Percentiles rank a stretch among this genome's conserved stretches.
Evolutionary conservation across 1,140 invertebrate species (phyloP).

Genomic region (Probaryconus sp.): DNA sequence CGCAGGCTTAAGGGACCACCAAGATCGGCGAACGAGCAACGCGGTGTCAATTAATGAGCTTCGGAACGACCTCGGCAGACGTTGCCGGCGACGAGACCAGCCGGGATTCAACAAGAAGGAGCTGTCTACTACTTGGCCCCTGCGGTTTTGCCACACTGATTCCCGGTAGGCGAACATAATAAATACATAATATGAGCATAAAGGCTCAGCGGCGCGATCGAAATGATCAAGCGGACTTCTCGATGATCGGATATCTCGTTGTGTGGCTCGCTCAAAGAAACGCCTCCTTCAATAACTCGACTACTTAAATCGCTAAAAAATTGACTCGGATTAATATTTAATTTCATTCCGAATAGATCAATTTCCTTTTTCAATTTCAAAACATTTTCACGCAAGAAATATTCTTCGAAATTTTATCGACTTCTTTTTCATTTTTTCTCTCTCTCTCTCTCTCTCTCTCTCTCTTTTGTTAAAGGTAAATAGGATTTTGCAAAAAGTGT

Average conservation of each 20-base stretch:
- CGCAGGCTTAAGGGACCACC: constrained; percentile 69
- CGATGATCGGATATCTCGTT: constrained; percentile 18
- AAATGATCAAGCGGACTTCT: constrained; percentile 65
- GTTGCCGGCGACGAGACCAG: constrained; percentile 47
- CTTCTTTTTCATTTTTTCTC: no score
- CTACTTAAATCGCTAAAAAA: constrained; percentile 20
- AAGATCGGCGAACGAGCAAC: constrained; percentile 70
- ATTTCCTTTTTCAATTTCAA: no score
- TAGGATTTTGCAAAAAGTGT: no score
- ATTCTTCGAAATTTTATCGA: no score
- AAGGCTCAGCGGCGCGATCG: constrained; percentile 75
- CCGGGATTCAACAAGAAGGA: constrained; percentile 62
- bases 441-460: no score
- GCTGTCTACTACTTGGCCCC: constrained; percentile 50
- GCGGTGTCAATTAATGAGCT: constrained; percentile 76
- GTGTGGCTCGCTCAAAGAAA: constrained; percentile 46
- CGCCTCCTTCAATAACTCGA: constrained; percentile 26
- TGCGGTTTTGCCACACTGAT: constrained; percentile 73
- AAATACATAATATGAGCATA: constrained; percentile 78
- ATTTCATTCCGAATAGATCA: constrained; percentile 9
- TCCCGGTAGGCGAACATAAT: constrained; percentile 74
- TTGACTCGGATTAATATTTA: constrained; percentile 19
- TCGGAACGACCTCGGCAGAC: constrained; percentile 51
- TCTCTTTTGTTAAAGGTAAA: no score
- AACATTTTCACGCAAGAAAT: no score